Evolutionary conservation across 2,888 invertebrate species (phyloP), one percentile per base, ranked within the genome.

Genomic region (Agonopterix subpropinquella): DNA sequence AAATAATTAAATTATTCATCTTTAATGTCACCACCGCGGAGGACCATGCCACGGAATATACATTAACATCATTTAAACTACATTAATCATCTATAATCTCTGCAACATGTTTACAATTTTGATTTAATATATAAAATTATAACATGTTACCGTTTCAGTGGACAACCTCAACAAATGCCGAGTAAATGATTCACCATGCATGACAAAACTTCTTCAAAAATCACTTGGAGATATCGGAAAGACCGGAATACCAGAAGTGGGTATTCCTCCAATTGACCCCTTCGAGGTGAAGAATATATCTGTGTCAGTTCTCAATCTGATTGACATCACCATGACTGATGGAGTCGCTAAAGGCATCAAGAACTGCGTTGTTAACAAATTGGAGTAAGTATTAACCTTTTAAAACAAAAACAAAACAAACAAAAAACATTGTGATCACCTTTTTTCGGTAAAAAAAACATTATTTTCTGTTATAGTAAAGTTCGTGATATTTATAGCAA

Each of bases 221-320:
- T 49, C 64, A 0, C 3, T 75, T 0, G 51, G 49, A 4, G 53
- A 59, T 7, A 62, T 72, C 13, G 67, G 61, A 0, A 58, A 64
- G 43, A 48, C 50, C 1, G 79, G 79, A 11, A 56, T 70, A 0
- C 52, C 62, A 1, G 70, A 73, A 8, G 11, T 72, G 1, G 54
- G 58, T 0, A 71, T 79, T 43, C 68, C 70, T 2, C 57, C 71
- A 0, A 53, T 74, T 2, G 78, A 79, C 47, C 77, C 79, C 1
- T 52, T 75, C 2, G 11, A 49, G 1, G 8, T 79, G 0, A 50
- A 47, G 18, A 59, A 75, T 49, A 52, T 74, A 0, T 51, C 60
- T 0, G 58, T 76, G 2, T 56, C 48, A 2, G 28, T 76, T 1
- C 47, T 66, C 1, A 52, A 67, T 28, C n/a, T 67, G 8, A 5